These are phyloP conservation scores for Abrostola tripartita DNA, from an alignment of 2,888 invertebrate genomes.

Conservation along the genomic window DNA sequence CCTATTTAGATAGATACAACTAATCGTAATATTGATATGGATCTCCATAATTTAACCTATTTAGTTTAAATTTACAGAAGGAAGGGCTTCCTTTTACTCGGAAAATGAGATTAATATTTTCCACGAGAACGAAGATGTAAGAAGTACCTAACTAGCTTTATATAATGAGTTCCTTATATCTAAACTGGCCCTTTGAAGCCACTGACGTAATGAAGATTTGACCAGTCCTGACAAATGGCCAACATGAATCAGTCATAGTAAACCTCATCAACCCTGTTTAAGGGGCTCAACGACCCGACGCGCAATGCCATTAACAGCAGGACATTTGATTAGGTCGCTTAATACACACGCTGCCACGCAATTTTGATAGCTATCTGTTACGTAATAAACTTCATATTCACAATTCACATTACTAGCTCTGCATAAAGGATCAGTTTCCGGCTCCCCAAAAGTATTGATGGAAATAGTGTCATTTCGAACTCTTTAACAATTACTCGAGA, in stretches of 20 bases:
- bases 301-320: not conserved
- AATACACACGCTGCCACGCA: not conserved
- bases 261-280: constrained; percentile 1
- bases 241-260: not conserved
- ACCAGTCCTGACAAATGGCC: constrained; percentile 1
- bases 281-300: not conserved
- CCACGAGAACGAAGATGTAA: too few relatives aligned
- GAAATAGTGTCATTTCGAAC: too few relatives aligned
- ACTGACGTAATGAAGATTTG: not conserved
- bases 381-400: not conserved
- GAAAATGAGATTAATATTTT: too few relatives aligned
- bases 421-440: too few relatives aligned
- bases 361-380: not conserved
- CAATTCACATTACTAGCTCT: not conserved
- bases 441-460: too few relatives aligned
- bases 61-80: too few relatives aligned
- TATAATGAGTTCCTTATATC: not conserved
- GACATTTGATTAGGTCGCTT: not conserved
- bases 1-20: too few relatives aligned
- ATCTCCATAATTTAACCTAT: too few relatives aligned
- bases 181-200: not conserved
- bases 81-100: too few relatives aligned
- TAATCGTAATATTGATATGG: too few relatives aligned
- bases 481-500: too few relatives aligned
- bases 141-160: too few relatives aligned